Evolutionary conservation across 2,797 vertebrate species (phyloP), one percentile per base, ranked within the genome.

Genomic region (Oreonectes daqikongensis): DNA sequence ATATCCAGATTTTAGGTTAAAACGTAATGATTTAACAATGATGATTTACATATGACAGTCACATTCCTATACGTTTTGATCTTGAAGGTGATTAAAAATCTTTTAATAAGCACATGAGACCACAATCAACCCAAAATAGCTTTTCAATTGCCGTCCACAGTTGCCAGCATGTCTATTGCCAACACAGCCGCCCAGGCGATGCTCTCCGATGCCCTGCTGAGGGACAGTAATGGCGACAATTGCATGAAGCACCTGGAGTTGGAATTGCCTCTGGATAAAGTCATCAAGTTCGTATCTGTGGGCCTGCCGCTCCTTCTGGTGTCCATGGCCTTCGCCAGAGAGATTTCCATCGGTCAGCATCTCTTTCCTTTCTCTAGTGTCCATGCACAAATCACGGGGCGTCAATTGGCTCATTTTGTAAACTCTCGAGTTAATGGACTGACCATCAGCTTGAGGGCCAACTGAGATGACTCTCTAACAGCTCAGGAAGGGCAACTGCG

Each of bases 271-370:
- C 90, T 97, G 11, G 97, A 99, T 85, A 95, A 93, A 76, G 86
- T 98, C 80, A 93, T 98, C 87, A 99, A 98, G 85, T 95, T 94
- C 0, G 80, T 96, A 76, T 93, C 95, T 0, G 96, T 99, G 52
- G 97, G 97, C 53, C 94, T 97, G 57, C 97, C 97, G 0, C 91
- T 99, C 8, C 69, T 96, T 85, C 94, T 99, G 11, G 94, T 98
- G 83, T 95, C 94, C 0, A 87, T 98, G 90, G 95, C 95, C 2
- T 97, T 99, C 0, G 95, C 96, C 71, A 93, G 94, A 4, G 97
- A 99, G 82, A 92, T 99, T 87, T 96, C 97, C 26, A 84, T 94
- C 0, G 96, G 97, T 99, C 86, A 89, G 91, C 40, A 40, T 61
- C 32, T 72, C 22, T 71, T 69, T 44, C 26, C 5, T 22, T 30